Conservation (phyloP, 1,140 invertebrate genomes). For the Pantala flavescens region DNA sequence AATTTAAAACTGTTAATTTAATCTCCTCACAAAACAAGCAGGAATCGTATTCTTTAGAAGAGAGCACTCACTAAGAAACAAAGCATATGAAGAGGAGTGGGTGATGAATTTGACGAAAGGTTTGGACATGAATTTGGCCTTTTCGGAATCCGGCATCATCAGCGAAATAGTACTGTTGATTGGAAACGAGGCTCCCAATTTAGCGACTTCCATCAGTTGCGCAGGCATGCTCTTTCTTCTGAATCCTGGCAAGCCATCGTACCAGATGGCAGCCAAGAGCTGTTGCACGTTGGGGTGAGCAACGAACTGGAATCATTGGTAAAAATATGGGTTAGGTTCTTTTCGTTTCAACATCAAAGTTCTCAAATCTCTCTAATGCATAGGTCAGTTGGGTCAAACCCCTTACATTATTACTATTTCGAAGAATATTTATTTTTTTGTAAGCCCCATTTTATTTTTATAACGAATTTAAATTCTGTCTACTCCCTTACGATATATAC, state of each 20-base stretch:
- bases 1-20: too few relatives aligned
- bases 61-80: constrained; percentile 66
- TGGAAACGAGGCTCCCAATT: constrained; percentile 74
- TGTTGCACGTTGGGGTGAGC: constrained; percentile 90
- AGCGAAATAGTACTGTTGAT: constrained; percentile 76
- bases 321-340: too few relatives aligned
- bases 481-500: too few relatives aligned
- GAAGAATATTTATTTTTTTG: neutral
- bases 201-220: constrained; percentile 65
- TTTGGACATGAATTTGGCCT: constrained; percentile 75
- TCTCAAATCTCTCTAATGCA: too few relatives aligned
- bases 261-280: constrained; percentile 81
- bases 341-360: too few relatives aligned
- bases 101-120: constrained; percentile 92
- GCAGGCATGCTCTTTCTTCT: constrained; percentile 62
- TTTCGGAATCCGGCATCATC: constrained; percentile 65
- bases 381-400: too few relatives aligned
- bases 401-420: too few relatives aligned
- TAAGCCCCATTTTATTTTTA: too few relatives aligned
- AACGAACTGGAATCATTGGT: constrained; percentile 69
- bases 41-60: too few relatives aligned
- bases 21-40: too few relatives aligned
- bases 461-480: too few relatives aligned
- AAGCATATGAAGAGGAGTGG: constrained; percentile 79
- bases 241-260: constrained; percentile 80